Evolutionary conservation across 2,113 vertebrate genomes (phyloP), one percentile per base, ranked within the genome.

Genomic region (Lipotes vexillifer): DNA sequence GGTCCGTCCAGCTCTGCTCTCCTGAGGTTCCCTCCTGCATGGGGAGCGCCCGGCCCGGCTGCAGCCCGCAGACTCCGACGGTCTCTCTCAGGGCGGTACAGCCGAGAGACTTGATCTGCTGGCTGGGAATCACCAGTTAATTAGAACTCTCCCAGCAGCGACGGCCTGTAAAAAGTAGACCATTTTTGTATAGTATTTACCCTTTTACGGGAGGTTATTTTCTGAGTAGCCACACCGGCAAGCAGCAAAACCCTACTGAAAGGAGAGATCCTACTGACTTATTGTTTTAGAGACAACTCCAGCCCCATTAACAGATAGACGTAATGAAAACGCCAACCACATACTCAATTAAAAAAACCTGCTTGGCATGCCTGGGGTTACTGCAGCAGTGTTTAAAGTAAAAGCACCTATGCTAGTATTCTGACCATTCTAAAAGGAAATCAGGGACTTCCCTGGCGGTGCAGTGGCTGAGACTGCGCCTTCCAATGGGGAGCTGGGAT

Each of bases 1-100:
- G 10, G 41, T n/a, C 41, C 21, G 1, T 21, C 20, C 8, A 1
- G 20, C 13, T 38, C 13, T 44, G 20, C 13, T 38, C 13, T 44
- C 46, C 57, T 0, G 2, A 23, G 46, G 20, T 69, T 27, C 13
- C 9, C 7, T 44, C 20, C 23, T 4, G 17, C 49, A 27, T 31
- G 41, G 8, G 8, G 72, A 27, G 87, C 10, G 0, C 4, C 4
- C 0, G 25, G 46, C 33, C 46, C 1, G 4, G n/a, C 59, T 15
- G 18, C 2, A 8, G 72, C 31, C 9, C 3, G 6, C 59, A 10
- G 59, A 2, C 59, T 21, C 9, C 0, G 52, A 52, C 15, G 0
- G 52, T 52, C 52, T 52, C 59, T 27, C 59, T 9, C 59, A 23
- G 59, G 23, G 59, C 23, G 23, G 59, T 0, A 21, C 59, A 11